Evolutionary conservation across 2,113 vertebrate species (phyloP).

Genomic region (Dendropsophus ebraccatus): DNA sequence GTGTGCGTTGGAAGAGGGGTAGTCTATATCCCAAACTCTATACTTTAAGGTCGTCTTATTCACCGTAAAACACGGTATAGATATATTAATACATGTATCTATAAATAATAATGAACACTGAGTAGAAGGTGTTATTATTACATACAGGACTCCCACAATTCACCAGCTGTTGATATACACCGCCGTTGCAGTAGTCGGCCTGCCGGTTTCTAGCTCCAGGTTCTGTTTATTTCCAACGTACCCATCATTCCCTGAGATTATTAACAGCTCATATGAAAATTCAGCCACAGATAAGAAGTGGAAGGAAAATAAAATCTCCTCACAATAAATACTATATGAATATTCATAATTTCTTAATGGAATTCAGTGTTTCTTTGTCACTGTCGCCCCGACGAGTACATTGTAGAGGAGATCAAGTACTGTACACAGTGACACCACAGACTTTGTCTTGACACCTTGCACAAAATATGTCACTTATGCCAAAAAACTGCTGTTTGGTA

Average conservation of each 20-base stretch:
- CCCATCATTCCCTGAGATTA: constrained; percentile 1
- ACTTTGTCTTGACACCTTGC: constrained; percentile 12
- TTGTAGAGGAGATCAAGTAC: constrained; percentile 33
- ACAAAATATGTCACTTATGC: constrained; percentile 41
- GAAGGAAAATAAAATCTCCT: constrained; percentile 2
- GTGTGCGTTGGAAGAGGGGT: too few relatives aligned
- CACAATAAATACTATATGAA: constrained; percentile 43
- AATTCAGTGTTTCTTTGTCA: constrained; percentile 44
- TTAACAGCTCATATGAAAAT: background rate
- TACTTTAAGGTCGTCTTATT: too few relatives aligned
- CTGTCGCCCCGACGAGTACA: constrained; percentile 21
- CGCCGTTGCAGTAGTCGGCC: background rate
- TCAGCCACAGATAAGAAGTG: background rate
- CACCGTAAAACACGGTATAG: too few relatives aligned
- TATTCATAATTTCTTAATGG: constrained; percentile 52
- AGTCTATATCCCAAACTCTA: too few relatives aligned
- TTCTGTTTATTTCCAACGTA: background rate
- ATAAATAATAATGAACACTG: too few relatives aligned
- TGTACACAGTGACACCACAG: constrained; percentile 24
- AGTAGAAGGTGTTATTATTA: background rate
- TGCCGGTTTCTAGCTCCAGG: background rate
- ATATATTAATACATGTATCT: too few relatives aligned
- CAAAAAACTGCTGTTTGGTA: constrained; percentile 47
- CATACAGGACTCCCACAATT: background rate
- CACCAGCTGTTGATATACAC: background rate